Base-by-base conservation (phyloP, 1,140 invertebrate genomes). In the Caenorhabditis brenneri region DNA sequence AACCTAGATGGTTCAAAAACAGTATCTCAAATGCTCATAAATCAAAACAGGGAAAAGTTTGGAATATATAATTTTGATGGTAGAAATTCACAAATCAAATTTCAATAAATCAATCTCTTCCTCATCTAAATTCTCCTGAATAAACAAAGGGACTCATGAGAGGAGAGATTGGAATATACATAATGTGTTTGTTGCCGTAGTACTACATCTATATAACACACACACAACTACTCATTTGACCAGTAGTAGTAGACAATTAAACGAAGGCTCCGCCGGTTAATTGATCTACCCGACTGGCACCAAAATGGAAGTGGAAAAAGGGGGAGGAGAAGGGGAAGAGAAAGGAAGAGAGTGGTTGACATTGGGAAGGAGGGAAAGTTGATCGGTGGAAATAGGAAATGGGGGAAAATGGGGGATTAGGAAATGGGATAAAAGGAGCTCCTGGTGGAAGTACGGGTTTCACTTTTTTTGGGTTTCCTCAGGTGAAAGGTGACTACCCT, bases 261-360 rank as follows among this genome's bases (percentile, higher is more conserved):
- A 6, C 3, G 10, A 36, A 33, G 31, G 58, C 58, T 65, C 58
- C 33, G 58, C 36, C 16, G 19, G 58, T 65, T 65, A 65, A 65
- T 65, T 65, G 58, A 65, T 65, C 58, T 65, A 39, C 58, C 58
- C 29, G 58, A 65, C 58, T 65, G 58, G 58, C 58, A 65, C 58
- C 58, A n/a, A 58, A 24, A 27, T n/a, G 49, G 24, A 65, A 33
- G n/a, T 15, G 12, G 58, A 65, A 31, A 4, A 22, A 19, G 15
- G 19, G 16, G 16, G n/a, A 33, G 58, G 31, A 5, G 31, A 27
- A n/a, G 3, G 3, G 7, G 24, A 24, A 58, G 27, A 29, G 27
- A 9, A 58, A 10, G 24, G 53, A 58, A 10, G 6, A 16, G 16
- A 53, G 49, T 24, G 1, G n/a, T 9, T 29, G 49, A n/a, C 22